Base-by-base conservation (phyloP, 2,888 invertebrate species). In the Cerastis rubricosa region DNA sequence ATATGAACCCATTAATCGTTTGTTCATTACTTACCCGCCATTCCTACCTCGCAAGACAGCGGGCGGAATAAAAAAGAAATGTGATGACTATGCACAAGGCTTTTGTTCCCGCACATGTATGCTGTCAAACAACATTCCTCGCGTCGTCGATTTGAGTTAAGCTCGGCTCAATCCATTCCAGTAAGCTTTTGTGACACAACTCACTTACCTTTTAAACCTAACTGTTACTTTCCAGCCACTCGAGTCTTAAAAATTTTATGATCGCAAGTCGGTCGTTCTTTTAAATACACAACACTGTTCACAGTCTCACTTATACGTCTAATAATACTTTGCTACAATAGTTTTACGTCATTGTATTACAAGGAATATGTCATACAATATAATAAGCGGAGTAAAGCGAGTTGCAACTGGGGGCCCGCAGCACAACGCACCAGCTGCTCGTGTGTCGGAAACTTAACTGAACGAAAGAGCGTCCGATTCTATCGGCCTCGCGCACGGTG, bases 71-170 rank as follows among this genome's bases (percentile, higher is more conserved):
- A 95, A 95, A 94, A 94, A 94, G 92, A 94, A 92, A 93, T 91
- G 92, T 92, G 93, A 95, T 94, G 95, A 94, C 94, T 94, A 92
- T 95, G 95, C 95, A 94, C 92, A 94, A 94, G 95, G 94, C 96
- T 96, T 96, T 96, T 96, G 96, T 96, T 96, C 95, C 95, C 95
- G 95, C 94, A 95, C 93, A 94, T 95, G 94, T 94, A 96, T 95
- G 96, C 96, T 95, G 96, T 96, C 96, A 94, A 95, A 95, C 96
- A 92, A 94, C 96, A 96, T 96, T 96, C 96, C 96, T 94, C 92
- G 91, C 94, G 92, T 94, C 94, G 94, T 94, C 95, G 94, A 95
- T 95, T 94, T 95, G 93, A 94, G 93, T 95, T 94, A 94, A 94
- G 94, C 96, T 95, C 94, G 93, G 94, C 94, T 94, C 94, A 93